phyloP scores from a whole-genome alignment of 2,888 invertebrate genomes.

The Ennomos erosarius region DNA sequence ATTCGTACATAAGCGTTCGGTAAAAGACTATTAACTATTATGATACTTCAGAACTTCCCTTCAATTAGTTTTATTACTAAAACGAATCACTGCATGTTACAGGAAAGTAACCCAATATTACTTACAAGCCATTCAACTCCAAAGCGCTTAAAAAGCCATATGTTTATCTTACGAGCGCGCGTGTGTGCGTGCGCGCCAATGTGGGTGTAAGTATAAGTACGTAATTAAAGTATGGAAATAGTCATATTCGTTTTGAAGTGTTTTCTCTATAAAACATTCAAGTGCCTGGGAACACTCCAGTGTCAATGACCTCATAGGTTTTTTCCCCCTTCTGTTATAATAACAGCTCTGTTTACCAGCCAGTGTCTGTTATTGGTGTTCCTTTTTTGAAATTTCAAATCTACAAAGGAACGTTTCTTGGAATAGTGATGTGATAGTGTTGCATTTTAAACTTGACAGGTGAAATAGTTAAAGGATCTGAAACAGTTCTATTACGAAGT shows the following conservation, averaged over 20 bases:
- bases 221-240: conserved; percentile 84
- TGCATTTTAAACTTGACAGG: conserved; percentile 17
- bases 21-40: too few relatives aligned
- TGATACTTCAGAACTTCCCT: conserved; percentile 23
- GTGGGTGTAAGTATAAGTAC: conserved; percentile 63
- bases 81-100: conserved; percentile 31
- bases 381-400: conserved; percentile 59
- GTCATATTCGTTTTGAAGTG: conserved; percentile 84
- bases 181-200: conserved; percentile 56
- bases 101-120: conserved; percentile 70
- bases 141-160: conserved; percentile 71
- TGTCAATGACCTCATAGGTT: conserved; percentile 72
- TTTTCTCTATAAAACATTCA: conserved; percentile 82
- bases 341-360: conserved; percentile 74
- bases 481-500: conserved; percentile 6
- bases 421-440: conserved; percentile 47
- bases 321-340: conserved; percentile 73
- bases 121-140: conserved; percentile 52
- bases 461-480: conserved; percentile 15
- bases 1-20: too few relatives aligned
- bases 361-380: conserved; percentile 58
- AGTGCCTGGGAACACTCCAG: conserved; percentile 78
- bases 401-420: conserved; percentile 45
- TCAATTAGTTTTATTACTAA: conserved; percentile 16
- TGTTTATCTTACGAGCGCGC: conserved; percentile 74